Conservation (phyloP, 2,888 invertebrate genomes). For the Philaethria dido region DNA sequence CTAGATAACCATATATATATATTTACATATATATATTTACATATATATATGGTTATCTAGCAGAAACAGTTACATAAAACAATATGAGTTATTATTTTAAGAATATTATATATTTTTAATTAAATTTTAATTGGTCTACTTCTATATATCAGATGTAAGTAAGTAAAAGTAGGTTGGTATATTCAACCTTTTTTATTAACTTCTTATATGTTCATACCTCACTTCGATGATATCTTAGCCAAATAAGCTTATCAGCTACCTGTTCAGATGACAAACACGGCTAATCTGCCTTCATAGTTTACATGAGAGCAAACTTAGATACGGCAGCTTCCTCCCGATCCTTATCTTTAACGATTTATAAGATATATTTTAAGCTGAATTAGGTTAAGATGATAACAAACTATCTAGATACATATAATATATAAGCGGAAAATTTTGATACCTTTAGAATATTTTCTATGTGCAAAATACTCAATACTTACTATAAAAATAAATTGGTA, state of each 20-base stretch:
- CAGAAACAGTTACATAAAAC: too few relatives aligned
- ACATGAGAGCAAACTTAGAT: slow-evolving; percentile 70
- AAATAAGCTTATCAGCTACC: slow-evolving; percentile 75
- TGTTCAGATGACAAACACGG: slow-evolving; percentile 74
- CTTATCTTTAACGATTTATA: slow-evolving; percentile 61
- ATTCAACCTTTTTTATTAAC: slow-evolving; percentile 6
- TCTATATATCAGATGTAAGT: too few relatives aligned
- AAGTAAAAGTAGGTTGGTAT: neutral
- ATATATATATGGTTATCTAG: neutral
- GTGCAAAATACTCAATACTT: neutral
- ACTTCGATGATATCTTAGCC: slow-evolving; percentile 61
- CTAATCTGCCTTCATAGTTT: slow-evolving; percentile 74
- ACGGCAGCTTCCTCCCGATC: slow-evolving; percentile 79
- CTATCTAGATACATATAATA: slow-evolving; percentile 20
- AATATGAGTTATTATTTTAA: too few relatives aligned
- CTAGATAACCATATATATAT: too few relatives aligned
- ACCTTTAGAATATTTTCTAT: neutral
- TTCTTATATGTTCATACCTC: slow-evolving; percentile 48
- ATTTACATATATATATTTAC: too few relatives aligned
- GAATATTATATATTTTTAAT: too few relatives aligned
- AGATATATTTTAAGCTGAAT: slow-evolving; percentile 41
- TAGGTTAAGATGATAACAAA: slow-evolving; percentile 42
- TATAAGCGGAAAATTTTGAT: slow-evolving; percentile 34
- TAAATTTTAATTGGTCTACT: too few relatives aligned
- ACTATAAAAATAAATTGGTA: too few relatives aligned